Base-by-base conservation (phyloP, 2,113 vertebrate genomes). In the Philantomba maxwellii region DNA sequence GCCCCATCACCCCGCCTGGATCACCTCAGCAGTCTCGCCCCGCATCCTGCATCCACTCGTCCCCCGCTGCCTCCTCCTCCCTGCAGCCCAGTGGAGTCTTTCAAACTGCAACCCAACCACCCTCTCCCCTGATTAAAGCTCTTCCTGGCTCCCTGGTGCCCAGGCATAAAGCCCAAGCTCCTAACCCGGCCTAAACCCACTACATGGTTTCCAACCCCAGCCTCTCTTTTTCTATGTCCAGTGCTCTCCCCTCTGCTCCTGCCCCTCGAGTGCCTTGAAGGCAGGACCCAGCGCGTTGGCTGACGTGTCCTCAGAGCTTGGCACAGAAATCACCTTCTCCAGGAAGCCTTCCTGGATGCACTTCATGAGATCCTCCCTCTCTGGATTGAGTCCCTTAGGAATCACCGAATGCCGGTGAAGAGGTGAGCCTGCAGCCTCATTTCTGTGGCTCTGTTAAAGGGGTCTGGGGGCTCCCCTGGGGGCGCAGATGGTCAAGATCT, bases 101-200 rank as follows among this genome's bases (percentile, higher is more conserved):
- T 4, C 51, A 28, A 19, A 81, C 47, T 49, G 53, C 60, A 19
- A 26, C 25, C 53, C 0, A 25, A 23, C 21, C 30, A 0, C 73
- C 26, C 33, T 39, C 25, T 6, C 43, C 39, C 21, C n/a, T 60
- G 49, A 8, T 13, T 39, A n/a, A 7, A 86, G 7, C 73, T 75
- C 33, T 15, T 49, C n/a, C 11, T 70, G 87, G 92, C 60, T 96
- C 94, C 77, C 84, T 14, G n/a, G 51, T 39, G 60, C 87, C 82
- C 8, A 0, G 39, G 3, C 73, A 2, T n/a, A 10, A 45, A n/a
- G 77, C 85, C 19, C 23, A 7, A 7, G 9, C 62, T 1, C 36
- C 80, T 33, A 15, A 16, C 30, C 78, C 0, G 2, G 47, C 17
- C 86, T 12, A 0, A 1, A 49, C 8, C 33, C 49, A 1, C n/a